phyloP scores from a whole-genome alignment of 2,113 vertebrate genomes.

The Elephas maximus region DNA sequence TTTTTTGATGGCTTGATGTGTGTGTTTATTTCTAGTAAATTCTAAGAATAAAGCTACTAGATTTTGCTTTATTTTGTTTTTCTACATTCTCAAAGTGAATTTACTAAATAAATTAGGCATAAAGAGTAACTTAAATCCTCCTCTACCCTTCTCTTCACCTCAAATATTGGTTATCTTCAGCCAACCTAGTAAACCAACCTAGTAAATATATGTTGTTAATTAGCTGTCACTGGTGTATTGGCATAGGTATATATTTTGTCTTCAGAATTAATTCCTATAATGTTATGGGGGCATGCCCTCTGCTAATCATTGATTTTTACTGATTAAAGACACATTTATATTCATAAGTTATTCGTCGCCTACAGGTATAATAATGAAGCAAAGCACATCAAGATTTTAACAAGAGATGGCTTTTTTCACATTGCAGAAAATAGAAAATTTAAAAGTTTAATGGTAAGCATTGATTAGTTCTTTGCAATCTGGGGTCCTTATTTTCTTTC shows the following conservation, averaged over 20 bases:
- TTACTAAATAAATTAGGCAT: constrained; percentile 58
- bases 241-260: constrained; percentile 89
- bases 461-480: constrained; percentile 83
- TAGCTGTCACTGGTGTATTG: constrained; percentile 88
- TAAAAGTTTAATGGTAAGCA: constrained; percentile 97
- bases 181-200: constrained; percentile 25
- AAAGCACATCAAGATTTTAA: constrained; percentile 99
- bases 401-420: constrained; percentile 96
- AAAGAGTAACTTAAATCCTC: constrained; percentile 69
- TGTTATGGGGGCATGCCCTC: constrained; percentile 87
- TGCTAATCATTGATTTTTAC: constrained; percentile 93
- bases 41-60: constrained; percentile 60
- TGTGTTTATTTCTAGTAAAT: constrained; percentile 61
- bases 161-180: constrained; percentile 76
- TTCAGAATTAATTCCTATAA: constrained; percentile 90
- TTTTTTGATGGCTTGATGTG: constrained; percentile 75
- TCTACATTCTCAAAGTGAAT: constrained; percentile 32
- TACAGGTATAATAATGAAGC: constrained; percentile 99
- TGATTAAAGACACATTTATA: constrained; percentile 97
- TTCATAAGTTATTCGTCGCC: constrained; percentile 96
- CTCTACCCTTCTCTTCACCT: constrained; percentile 44
- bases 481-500: constrained; percentile 22
- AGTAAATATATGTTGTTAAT: constrained; percentile 91
- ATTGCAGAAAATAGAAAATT: constrained; percentile 99
- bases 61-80: constrained; percentile 58